Evolutionary conservation across 2,797 vertebrate species (phyloP), one percentile per base, ranked within the genome.

Genomic region (Streptopelia turtur): DNA sequence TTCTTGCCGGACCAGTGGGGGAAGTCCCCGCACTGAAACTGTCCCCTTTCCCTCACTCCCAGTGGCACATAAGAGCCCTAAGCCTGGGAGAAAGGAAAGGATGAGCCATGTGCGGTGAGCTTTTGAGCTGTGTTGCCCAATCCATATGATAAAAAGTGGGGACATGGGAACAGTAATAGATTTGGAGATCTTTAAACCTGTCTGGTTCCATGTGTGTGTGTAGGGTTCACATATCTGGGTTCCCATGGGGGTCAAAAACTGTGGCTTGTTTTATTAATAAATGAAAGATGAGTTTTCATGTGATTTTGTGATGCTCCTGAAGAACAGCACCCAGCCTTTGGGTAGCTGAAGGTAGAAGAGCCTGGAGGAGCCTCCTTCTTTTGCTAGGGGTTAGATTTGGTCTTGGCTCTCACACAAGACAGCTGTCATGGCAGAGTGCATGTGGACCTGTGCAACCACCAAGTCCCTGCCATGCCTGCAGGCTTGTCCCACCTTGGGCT

Each of bases 1-100:
- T 57, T 59, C 43, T 68, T 0, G 1, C 30, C 47, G 69, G 16
- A 70, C 2, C 43, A 52, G 13, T 0, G 6, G 12, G 39, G 56
- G n/a, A 61, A 37, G 21, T 35, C 39, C 10, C 15, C 27, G 33
- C 25, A 15, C 18, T 1, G 2, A 88, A 80, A 59, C 5, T 3
- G 2, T 3, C 47, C 30, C 20, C 7, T 45, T 53, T 65, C 74
- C 53, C 31, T 82, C 68, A 17, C 23, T 11, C 16, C 5, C 24
- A 63, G 35, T 52, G 59, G 9, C 37, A 50, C 5, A 0, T 18
- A 68, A 61, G 16, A 47, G 30, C 25, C 35, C n/a, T 11, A 37
- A 24, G 16, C 45, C 53, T 68, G 65, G 35, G 77, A 63, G 41
- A 31, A 87, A 47, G 33, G 24, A 52, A 83, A 35, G 7, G 6